These are phyloP conservation scores for Trichomalopsis sarcophagae DNA, from an alignment of 1,140 invertebrate species.

Conservation along the genomic window DNA sequence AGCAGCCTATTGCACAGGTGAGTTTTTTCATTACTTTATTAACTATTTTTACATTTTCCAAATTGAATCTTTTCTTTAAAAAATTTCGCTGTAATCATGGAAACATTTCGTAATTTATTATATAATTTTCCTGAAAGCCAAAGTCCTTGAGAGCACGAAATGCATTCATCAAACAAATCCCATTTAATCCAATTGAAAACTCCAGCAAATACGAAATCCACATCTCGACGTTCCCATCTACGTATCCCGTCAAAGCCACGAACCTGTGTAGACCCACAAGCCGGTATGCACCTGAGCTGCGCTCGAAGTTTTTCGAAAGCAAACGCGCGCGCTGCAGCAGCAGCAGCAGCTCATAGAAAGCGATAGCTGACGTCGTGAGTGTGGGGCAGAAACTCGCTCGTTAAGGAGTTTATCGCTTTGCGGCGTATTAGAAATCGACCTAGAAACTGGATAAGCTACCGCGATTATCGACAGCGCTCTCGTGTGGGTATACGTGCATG, in stretches of 20 bases:
- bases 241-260: not conserved
- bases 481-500: not conserved
- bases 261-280: not conserved
- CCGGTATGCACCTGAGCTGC: not conserved
- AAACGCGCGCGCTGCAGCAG: not conserved
- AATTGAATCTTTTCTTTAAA: not conserved
- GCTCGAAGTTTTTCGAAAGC: conserved; percentile 20
- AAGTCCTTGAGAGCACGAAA: not conserved
- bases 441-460: conserved; percentile 20
- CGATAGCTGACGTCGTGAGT: not conserved
- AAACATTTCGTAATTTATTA: not conserved
- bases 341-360: conserved; percentile 18
- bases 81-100: not conserved
- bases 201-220: not conserved
- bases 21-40: not conserved
- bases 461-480: not conserved
- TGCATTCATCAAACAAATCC: not conserved
- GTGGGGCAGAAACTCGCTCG: not conserved
- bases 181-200: not conserved
- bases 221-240: not conserved
- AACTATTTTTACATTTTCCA: not conserved
- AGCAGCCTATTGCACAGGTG: conserved; percentile 82
- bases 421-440: conserved; percentile 45
- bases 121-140: not conserved
- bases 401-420: conserved; percentile 15